Evolutionary conservation across 2,888 invertebrate species (phyloP).

Genomic region (Thyatira batis): DNA sequence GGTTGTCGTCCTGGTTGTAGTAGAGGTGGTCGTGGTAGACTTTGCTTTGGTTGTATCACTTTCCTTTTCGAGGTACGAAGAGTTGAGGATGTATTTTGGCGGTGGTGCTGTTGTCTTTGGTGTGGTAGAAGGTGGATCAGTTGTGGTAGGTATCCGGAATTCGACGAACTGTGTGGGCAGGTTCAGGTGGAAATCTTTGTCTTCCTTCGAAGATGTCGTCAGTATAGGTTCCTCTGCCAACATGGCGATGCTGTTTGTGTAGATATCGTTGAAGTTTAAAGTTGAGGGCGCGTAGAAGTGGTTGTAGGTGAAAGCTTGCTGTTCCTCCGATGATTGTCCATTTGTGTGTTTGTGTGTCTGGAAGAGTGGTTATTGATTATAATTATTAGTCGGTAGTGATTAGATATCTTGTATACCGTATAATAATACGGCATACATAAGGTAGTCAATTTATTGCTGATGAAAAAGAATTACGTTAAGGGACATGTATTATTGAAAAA

Average conservation of each 20-base stretch:
- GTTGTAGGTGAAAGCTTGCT: slow-evolving; percentile 27
- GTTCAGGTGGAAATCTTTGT: slow-evolving; percentile 35
- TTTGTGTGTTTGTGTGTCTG: slow-evolving; percentile 33
- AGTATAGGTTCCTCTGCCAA: slow-evolving; percentile 29
- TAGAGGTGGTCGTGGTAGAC: neutral
- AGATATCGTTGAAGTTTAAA: slow-evolving; percentile 54
- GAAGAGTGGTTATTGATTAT: slow-evolving; percentile 12
- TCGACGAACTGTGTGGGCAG: slow-evolving; percentile 38
- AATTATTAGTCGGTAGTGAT: too few relatives aligned
- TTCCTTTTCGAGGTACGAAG: slow-evolving; percentile 17
- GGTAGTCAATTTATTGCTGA: too few relatives aligned
- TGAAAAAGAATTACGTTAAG: too few relatives aligned
- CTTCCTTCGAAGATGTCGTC: slow-evolving; percentile 12
- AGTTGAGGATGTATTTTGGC: slow-evolving; percentile 28
- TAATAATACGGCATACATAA: too few relatives aligned
- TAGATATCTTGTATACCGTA: too few relatives aligned
- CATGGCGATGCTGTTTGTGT: slow-evolving; percentile 35
- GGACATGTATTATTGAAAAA: too few relatives aligned
- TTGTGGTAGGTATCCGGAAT: slow-evolving; percentile 29
- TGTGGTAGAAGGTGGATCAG: slow-evolving; percentile 14
- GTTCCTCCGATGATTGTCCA: slow-evolving; percentile 42
- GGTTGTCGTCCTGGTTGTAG: slow-evolving; percentile 20
- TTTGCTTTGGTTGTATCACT: slow-evolving; percentile 6
- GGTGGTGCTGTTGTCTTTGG: slow-evolving; percentile 19
- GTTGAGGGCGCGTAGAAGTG: slow-evolving; percentile 37